Evolutionary conservation across 2,797 vertebrate genomes (phyloP).

Genomic region (Chelon auratus): DNA sequence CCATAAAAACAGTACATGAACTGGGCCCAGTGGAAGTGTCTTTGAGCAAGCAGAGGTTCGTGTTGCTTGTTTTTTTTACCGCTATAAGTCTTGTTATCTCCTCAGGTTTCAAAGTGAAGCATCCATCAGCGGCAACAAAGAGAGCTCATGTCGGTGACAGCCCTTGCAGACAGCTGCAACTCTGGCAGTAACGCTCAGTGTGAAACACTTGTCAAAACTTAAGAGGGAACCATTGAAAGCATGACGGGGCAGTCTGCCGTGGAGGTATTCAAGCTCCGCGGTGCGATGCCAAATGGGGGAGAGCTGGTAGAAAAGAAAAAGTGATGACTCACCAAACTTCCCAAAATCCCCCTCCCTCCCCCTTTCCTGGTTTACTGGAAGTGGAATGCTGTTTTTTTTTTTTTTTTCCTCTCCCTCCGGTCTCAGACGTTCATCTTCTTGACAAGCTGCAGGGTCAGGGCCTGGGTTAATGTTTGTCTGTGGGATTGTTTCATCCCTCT

Average conservation of each 20-base stretch:
- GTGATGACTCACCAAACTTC: conserved; percentile 88
- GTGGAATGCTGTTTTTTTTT: conserved; percentile 78
- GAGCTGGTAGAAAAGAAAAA: conserved; percentile 81
- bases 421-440: conserved; percentile 77
- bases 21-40: not conserved
- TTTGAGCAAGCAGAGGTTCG: conserved; percentile 42
- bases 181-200: conserved; percentile 22
- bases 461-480: conserved; percentile 80
- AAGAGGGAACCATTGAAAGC: conserved; percentile 55
- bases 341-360: conserved; percentile 83
- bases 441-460: conserved; percentile 74
- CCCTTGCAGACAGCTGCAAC: conserved; percentile 61
- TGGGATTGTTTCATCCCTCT: conserved; percentile 70
- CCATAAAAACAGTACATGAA: too few relatives aligned
- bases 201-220: conserved; percentile 55
- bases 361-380: conserved; percentile 85
- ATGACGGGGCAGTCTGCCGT: conserved; percentile 61
- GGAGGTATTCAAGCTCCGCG: conserved; percentile 62
- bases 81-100: conserved; percentile 49
- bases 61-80: conserved; percentile 48
- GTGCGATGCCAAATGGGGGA: conserved; percentile 49
- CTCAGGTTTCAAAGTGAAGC: conserved; percentile 61
- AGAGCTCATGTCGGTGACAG: conserved; percentile 52
- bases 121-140: conserved; percentile 28
- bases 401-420: conserved; percentile 36